Base-by-base conservation (phyloP, 1,140 invertebrate species). In the Scaptomyza montana region DNA sequence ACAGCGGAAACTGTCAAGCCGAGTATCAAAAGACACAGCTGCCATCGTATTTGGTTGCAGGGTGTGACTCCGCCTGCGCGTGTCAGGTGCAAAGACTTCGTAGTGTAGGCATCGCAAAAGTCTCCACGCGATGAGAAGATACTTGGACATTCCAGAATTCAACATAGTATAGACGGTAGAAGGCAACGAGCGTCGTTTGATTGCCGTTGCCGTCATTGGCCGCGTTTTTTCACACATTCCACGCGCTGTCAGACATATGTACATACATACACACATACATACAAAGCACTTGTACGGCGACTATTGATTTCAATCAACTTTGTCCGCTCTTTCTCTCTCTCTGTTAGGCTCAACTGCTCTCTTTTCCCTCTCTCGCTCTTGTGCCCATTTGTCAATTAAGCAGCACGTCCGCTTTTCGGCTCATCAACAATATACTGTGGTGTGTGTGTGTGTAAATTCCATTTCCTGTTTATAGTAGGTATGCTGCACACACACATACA, bases 261-360 rank as follows among this genome's bases (percentile, higher is more conserved):
- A 49, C 13, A 60, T 43, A 68, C 45, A 53, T 33, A 43, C 50
- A 43, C 28, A 46, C 56, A 67, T 60, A 53, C 61, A 41, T n/a
- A 41, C 39, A 41, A 71, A 56, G 78, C 80, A 82, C 80, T 84
- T 82, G 77, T 80, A 70, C 57, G 82, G 67, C 69, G 63, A 82
- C 78, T 86, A 87, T 87, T 87, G 79, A 89, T 87, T 87, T 89
- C 84, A 87, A 87, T 87, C 82, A 87, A 89, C 84, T 80, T 71
- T 74, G 65, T 64, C 69, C 60, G 61, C 74, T 73, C 65, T 65
- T 53, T 50, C 49, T 68, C 54, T 63, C 45, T 74, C 71, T 70
- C 61, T 65, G 75, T 41, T 54, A 36, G 33, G 33, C 33, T 36
- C 33, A 36, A 7, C 33, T 12, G 55, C 46, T 55, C 30, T 6